Conservation (phyloP, 2,113 vertebrate species). For the Pterocles gutturalis region DNA sequence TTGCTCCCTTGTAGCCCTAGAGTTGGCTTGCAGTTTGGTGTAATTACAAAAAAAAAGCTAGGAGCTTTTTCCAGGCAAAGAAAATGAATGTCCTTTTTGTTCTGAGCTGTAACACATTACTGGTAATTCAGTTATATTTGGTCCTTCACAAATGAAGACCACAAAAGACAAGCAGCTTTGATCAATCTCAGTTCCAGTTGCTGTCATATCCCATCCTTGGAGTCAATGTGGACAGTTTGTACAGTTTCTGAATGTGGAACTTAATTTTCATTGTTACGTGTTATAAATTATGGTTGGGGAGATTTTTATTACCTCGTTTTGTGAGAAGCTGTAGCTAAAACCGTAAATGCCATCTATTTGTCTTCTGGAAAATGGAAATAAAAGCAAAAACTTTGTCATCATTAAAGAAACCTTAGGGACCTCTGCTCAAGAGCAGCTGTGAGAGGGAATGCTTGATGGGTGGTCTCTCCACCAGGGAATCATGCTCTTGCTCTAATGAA, state of each 20-base stretch:
- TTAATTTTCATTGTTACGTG: not conserved
- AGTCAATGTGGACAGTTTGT: not conserved
- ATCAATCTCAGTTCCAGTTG: not conserved
- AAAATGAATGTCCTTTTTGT: slow-evolving; percentile 1
- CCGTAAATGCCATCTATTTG: not conserved
- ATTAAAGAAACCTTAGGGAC: not conserved
- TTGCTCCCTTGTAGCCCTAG: not conserved
- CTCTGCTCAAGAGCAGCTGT: not conserved
- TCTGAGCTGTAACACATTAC: not conserved
- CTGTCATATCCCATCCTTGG: not conserved
- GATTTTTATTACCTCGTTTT: not conserved
- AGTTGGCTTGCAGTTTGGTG: not conserved
- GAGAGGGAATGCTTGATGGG: not conserved
- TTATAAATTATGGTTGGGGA: not conserved
- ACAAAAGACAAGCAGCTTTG: slow-evolving; percentile 25
- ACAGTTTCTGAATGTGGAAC: not conserved
- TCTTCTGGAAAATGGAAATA: not conserved
- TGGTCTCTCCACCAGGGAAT: not conserved
- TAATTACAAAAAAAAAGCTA: not conserved
- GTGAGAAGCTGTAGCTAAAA: not conserved
- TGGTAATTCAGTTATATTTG: not conserved
- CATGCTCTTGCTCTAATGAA: not conserved
- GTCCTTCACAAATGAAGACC: slow-evolving; percentile 7
- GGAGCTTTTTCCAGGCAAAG: not conserved
- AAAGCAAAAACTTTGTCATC: not conserved